Evolutionary conservation across 2,888 invertebrate species (phyloP).

Genomic region (Craniophora ligustri): DNA sequence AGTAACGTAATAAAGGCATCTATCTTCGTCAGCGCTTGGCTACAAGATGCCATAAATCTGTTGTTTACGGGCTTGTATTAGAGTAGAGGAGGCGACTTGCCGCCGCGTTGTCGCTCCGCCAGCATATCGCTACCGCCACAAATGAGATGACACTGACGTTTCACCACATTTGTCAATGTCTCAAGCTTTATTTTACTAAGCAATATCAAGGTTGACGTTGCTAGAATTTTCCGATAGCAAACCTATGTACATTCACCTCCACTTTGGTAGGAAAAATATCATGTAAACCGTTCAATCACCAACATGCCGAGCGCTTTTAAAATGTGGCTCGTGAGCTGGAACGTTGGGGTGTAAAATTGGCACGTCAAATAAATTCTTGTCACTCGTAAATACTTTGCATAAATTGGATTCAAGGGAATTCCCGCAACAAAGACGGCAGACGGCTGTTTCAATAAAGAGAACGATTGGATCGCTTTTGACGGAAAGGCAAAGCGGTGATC

Average conservation of each 20-base stretch:
- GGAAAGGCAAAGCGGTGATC: conserved; percentile 72
- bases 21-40: conserved; percentile 55
- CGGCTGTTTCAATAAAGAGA: conserved; percentile 81
- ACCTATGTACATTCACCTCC: conserved; percentile 33
- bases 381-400: conserved; percentile 86
- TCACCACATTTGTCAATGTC: conserved; percentile 50
- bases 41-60: conserved; percentile 53
- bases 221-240: conserved; percentile 39
- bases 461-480: conserved; percentile 83
- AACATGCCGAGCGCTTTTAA: conserved; percentile 65
- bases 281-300: conserved; percentile 68
- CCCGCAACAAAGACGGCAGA: conserved; percentile 82
- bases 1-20: conserved; percentile 51
- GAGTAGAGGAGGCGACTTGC: conserved; percentile 34
- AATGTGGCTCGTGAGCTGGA: conserved; percentile 62
- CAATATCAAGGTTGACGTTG: conserved; percentile 25
- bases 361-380: conserved; percentile 84
- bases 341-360: conserved; percentile 74
- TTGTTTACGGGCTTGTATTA: conserved; percentile 55
- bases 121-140: conserved; percentile 29
- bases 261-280: conserved; percentile 59
- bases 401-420: conserved; percentile 81
- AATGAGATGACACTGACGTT: conserved; percentile 39
- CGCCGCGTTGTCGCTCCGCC: conserved; percentile 26
- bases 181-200: conserved; percentile 35